Evolutionary conservation across 1,140 invertebrate genomes (phyloP), one percentile per base, ranked within the genome.

Genomic region (Atta colombica): DNA sequence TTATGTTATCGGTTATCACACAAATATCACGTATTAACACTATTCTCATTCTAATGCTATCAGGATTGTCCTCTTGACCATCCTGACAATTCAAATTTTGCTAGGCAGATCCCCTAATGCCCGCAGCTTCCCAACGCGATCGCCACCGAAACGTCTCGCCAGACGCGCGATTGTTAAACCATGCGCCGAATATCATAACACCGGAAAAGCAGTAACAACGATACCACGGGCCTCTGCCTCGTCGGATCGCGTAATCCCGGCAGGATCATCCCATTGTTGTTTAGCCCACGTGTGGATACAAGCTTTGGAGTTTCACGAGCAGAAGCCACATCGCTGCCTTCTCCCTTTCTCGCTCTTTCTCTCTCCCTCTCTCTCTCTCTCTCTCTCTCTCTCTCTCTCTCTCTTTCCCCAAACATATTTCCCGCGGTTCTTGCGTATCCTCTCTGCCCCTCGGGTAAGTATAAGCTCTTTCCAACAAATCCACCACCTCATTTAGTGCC

Each of bases 401-500:
- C n/a, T n/a, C n/a, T n/a, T n/a, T n/a, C n/a, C n/a, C 8, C 21
- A 21, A 21, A 21, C 25, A 75, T 60, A 82, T 81, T 81, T 80
- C 65, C 80, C 65, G 77, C 72, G 61, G 78, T 87, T 85, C 88
- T 31, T 53, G 45, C 82, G 82, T 69, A 35, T 86, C 85, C 84
- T 61, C 74, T 88, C 85, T 87, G 72, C 85, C 80, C 88, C 74
- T 53, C 58, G 81, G 51, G 91, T 89, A 92, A 92, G 91, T 94
- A 91, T 91, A 95, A 95, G 94, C 94, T 95, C 93, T 95, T 94
- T 94, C 91, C 93, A 93, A 95, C 95, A 95, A 95, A 95, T 95
- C 95, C 95, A 95, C 94, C 94, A 93, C 92, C 95, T 95, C 94
- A 94, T 95, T 95, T 95, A 95, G 92, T 93, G 88, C 92, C 92